phyloP scores from a whole-genome alignment of 2,888 invertebrate species.

The Germaria angustata region DNA sequence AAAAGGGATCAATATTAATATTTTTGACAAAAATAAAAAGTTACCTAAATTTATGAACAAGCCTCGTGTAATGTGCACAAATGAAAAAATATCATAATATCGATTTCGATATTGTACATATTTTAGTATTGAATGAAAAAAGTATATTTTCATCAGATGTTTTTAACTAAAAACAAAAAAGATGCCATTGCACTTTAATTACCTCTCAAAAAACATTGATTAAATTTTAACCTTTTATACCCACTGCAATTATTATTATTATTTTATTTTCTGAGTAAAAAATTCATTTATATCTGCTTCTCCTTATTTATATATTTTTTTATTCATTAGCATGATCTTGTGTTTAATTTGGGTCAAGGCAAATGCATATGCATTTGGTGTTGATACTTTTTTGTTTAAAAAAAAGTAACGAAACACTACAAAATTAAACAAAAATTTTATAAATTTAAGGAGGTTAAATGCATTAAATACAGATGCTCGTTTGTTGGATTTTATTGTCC shows the following conservation, averaged over 20 bases:
- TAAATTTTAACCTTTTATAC: conserved; percentile 24
- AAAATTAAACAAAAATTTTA: conserved; percentile 26
- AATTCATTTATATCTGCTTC: conserved; percentile 17
- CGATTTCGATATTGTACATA: too few species aligned
- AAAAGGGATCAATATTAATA: too few species aligned
- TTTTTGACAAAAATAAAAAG: too few species aligned
- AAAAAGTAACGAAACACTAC: not conserved
- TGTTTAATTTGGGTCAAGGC: conserved; percentile 64
- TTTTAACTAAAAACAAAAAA: not conserved
- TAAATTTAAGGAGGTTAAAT: conserved; percentile 48
- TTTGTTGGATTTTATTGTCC: not conserved
- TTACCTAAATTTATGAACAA: too few species aligned
- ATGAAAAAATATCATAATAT: too few species aligned
- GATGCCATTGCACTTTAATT: conserved; percentile 50
- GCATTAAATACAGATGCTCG: conserved; percentile 40
- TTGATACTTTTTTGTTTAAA: conserved; percentile 1
- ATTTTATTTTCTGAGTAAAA: not conserved
- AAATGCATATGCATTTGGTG: conserved; percentile 52
- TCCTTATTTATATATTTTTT: conserved; percentile 15
- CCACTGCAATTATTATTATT: conserved; percentile 3
- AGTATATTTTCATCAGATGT: too few species aligned
- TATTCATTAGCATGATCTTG: conserved; percentile 64
- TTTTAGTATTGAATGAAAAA: too few species aligned
- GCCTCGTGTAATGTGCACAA: too few species aligned
- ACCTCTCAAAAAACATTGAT: conserved; percentile 1